Base-by-base conservation (phyloP, 2,113 vertebrate species). In the Leucopsar rothschildi region DNA sequence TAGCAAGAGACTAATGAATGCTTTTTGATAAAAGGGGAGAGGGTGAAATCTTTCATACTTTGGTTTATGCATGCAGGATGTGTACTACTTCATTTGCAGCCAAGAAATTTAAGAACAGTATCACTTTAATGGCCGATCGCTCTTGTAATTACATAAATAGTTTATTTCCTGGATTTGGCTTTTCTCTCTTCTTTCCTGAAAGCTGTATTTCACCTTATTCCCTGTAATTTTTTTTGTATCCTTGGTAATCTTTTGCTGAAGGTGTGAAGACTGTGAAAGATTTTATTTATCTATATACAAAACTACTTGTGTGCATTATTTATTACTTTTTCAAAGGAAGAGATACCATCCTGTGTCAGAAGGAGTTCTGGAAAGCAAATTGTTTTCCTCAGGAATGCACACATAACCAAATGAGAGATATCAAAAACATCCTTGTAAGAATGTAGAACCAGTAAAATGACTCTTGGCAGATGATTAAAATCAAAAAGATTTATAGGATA, bases 291-390 rank as follows among this genome's bases (percentile, higher is more conserved):
- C 64, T 84, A 4, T 24, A 14, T 66, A 80, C 37, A 78, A 70
- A 91, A 40, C 52, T 82, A 64, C 20, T 40, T 65, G 20, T 55
- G 39, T 78, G 55, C 64, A 56, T 96, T 88, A 76, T 92, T 86
- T 93, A 69, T 93, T 90, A 49, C 23, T 78, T 87, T 84, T 89
- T 96, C 60, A 88, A 55, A 81, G 53, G 47, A 83, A 66, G 69
- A 89, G 20, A 45, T 42, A 66, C 1, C 77, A 63, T 78, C 65
- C 57, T 64, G 35, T 91, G 64, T 94, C 69, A 89, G 47, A 84
- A 65, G 28, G 69, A 75, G 69, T 93, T 92, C 56, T 92, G 73
- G 65, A 91, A 87, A 96, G 66, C 40, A 87, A 90, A 87, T 89
- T 79, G 19, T 87, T 95, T 92, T 91, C 45, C 59, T 56, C 53